phyloP scores from a whole-genome alignment of 2,888 invertebrate genomes.

The Oeneis ivallda region DNA sequence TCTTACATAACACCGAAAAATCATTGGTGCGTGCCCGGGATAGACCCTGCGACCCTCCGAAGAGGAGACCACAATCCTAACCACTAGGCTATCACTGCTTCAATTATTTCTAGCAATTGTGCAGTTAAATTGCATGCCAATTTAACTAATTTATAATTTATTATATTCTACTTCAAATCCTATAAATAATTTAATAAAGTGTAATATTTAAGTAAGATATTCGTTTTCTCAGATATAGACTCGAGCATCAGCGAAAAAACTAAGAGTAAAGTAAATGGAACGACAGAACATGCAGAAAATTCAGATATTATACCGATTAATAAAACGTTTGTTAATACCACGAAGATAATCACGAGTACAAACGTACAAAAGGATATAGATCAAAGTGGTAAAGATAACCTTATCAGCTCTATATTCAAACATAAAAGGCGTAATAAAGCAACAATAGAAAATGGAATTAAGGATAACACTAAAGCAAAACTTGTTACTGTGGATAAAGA shows the following conservation, averaged over 20 bases:
- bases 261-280: slow-evolving; percentile 6
- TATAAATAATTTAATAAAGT: too few relatives aligned
- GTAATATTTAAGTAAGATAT: background rate
- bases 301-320: slow-evolving; percentile 2
- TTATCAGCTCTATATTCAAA: slow-evolving; percentile 19
- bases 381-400: slow-evolving; percentile 23
- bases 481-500: slow-evolving; percentile 9
- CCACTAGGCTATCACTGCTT: too few relatives aligned
- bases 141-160: too few relatives aligned
- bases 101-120: too few relatives aligned
- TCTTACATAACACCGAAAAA: too few relatives aligned
- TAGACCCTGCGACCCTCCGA: too few relatives aligned
- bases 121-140: too few relatives aligned
- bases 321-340: background rate
- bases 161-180: too few relatives aligned
- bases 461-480: slow-evolving; percentile 8
- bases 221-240: slow-evolving; percentile 57
- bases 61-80: too few relatives aligned
- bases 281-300: slow-evolving; percentile 1
- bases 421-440: slow-evolving; percentile 22
- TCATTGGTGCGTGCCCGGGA: too few relatives aligned
- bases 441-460: slow-evolving; percentile 19
- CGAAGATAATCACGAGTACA: background rate
- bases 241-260: slow-evolving; percentile 53
- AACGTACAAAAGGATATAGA: slow-evolving; percentile 16